Conservation (phyloP, 2,797 vertebrate species). For the Falco naumanni region DNA sequence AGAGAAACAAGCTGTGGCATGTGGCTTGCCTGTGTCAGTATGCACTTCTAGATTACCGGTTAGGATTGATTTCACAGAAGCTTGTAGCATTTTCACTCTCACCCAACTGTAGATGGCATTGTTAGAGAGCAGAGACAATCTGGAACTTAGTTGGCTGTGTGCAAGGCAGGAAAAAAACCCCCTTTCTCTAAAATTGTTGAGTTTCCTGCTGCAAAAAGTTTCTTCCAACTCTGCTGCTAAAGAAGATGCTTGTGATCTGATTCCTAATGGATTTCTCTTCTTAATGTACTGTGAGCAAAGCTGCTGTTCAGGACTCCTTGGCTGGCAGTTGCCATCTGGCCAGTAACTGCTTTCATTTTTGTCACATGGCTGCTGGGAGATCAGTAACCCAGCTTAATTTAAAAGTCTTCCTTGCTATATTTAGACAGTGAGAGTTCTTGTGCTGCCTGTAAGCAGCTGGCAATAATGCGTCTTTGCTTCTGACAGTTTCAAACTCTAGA, state of each 20-base stretch:
- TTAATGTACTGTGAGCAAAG: not conserved
- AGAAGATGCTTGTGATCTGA: accelerated
- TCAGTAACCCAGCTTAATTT: not conserved
- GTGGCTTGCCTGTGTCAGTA: not conserved
- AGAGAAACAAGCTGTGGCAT: not conserved
- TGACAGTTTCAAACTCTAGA: not conserved
- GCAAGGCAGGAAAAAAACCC: not conserved
- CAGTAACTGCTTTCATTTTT: not conserved
- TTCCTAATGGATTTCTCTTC: not conserved
- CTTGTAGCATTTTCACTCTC: not conserved
- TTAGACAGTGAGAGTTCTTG: not conserved
- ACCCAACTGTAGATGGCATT: not conserved
- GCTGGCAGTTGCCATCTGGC: not conserved
- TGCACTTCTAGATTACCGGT: not conserved
- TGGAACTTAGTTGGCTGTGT: not conserved
- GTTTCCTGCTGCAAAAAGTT: not conserved
- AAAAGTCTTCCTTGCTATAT: not conserved
- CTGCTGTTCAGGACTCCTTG: not conserved
- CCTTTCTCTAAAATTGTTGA: not conserved
- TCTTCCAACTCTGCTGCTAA: not conserved
- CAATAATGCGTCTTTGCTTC: not conserved
- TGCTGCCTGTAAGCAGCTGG: not conserved
- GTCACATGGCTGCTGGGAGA: not conserved
- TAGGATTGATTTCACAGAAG: not conserved
- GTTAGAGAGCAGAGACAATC: not conserved